These are phyloP conservation scores for Daphoenositta chrysoptera DNA, from an alignment of 2,113 vertebrate genomes.

Conservation along the genomic window DNA sequence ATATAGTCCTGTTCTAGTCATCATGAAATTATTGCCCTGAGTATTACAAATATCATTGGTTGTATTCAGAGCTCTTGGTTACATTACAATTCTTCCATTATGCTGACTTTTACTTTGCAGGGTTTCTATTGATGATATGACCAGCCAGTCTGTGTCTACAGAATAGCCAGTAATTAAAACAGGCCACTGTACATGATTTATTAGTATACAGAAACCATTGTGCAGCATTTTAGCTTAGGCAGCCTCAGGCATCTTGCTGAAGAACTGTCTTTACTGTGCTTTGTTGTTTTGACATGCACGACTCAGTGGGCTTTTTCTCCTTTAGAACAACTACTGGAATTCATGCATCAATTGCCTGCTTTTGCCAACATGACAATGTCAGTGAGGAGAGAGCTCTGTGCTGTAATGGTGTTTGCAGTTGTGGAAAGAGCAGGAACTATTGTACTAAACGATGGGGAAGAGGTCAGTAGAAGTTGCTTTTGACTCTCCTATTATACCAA, in stretches of 20 bases:
- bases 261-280: conserved; percentile 24
- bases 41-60: neutral
- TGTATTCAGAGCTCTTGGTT: neutral
- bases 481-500: neutral
- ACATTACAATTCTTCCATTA: conserved; percentile 27
- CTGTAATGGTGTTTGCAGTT: conserved; percentile 98
- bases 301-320: conserved; percentile 49
- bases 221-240: conserved; percentile 37
- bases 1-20: neutral
- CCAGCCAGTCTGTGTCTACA: neutral
- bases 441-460: conserved; percentile 96
- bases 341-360: conserved; percentile 98
- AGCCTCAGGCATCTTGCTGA: conserved; percentile 9
- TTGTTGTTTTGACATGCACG: conserved; percentile 25
- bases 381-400: conserved; percentile 94
- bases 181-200: conserved; percentile 28
- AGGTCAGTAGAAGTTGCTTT: conserved; percentile 77
- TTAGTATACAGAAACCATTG: conserved; percentile 30
- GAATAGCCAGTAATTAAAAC: conserved; percentile 42
- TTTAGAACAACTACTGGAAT: conserved; percentile 97
- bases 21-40: neutral
- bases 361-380: conserved; percentile 99
- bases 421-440: conserved; percentile 95
- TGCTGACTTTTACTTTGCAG: conserved; percentile 26
- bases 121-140: neutral